phyloP scores from a whole-genome alignment of 2,888 invertebrate genomes.

The Acanthosepion esculentum region DNA sequence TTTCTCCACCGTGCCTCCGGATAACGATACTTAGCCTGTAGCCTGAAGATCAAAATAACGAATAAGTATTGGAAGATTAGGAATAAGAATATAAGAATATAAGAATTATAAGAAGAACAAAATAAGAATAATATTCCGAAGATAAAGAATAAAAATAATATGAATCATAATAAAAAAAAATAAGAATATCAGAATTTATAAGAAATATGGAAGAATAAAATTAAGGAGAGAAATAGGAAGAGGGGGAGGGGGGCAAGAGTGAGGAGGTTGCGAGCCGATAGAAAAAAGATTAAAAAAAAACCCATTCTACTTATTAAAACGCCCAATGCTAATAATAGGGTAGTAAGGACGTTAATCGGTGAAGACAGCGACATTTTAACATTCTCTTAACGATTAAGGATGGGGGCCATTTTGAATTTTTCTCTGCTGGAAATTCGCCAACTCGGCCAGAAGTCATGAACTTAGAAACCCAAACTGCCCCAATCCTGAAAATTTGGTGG shows the following conservation, averaged over 20 bases:
- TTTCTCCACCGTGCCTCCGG: too few relatives aligned
- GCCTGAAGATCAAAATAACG: not conserved
- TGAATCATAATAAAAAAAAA: too few relatives aligned
- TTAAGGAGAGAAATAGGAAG: not conserved
- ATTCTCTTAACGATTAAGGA: not conserved
- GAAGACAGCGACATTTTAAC: not conserved
- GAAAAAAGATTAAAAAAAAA: not conserved
- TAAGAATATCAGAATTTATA: too few relatives aligned
- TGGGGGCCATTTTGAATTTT: not conserved
- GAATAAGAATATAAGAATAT: not conserved
- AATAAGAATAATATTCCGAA: too few relatives aligned
- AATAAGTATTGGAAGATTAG: not conserved
- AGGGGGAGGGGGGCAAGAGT: not conserved
- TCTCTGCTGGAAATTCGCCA: not conserved
- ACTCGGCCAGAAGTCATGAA: not conserved
- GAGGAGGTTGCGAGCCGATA: not conserved
- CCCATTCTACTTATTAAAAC: not conserved
- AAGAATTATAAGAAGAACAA: too few relatives aligned
- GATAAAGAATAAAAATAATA: too few relatives aligned
- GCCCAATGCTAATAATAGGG: not conserved
- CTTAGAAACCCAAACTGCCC: slow-evolving; percentile 8
- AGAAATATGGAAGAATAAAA: not conserved
- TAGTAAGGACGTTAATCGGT: not conserved
- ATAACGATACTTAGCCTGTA: too few relatives aligned
- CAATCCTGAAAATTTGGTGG: not conserved